Conservation (phyloP, 2,888 invertebrate genomes). For the Torymus auratus region DNA sequence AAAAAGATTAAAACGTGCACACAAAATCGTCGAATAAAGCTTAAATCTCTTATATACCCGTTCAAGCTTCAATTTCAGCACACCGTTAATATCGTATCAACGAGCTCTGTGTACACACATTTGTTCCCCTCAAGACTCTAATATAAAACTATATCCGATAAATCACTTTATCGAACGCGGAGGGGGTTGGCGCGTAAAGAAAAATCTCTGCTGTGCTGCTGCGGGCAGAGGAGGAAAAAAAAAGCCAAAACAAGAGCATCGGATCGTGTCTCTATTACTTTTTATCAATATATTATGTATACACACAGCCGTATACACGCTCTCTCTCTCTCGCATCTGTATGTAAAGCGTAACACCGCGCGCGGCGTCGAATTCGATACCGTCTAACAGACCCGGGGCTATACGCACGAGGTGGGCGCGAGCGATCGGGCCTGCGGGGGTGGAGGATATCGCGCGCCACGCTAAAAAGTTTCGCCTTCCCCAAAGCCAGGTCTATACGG, state of each 20-base stretch:
- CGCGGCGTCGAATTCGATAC: slow-evolving; percentile 8
- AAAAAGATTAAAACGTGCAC: not conserved
- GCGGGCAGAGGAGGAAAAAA: too few species aligned
- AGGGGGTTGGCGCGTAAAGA: too few species aligned
- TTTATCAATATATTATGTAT: slow-evolving; percentile 41
- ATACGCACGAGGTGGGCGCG: not conserved
- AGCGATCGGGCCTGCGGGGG: not conserved
- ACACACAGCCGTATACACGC: not conserved
- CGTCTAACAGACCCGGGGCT: slow-evolving; percentile 14
- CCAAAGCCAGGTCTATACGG: too few species aligned
- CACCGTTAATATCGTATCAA: too few species aligned
- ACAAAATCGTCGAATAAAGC: not conserved
- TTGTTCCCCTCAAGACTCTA: too few species aligned
- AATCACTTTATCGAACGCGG: not conserved
- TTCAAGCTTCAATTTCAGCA: too few species aligned
- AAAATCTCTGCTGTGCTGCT: too few species aligned
- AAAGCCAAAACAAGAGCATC: too few species aligned
- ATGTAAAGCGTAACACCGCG: slow-evolving; percentile 2
- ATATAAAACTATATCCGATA: not conserved
- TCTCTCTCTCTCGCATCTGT: slow-evolving; percentile 1
- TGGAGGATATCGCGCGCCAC: too few species aligned
- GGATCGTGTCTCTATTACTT: slow-evolving; percentile 1
- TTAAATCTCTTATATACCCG: too few species aligned
- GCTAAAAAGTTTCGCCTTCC: too few species aligned
- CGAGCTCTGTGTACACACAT: too few species aligned